Base-by-base conservation (phyloP, 2,888 invertebrate species). In the Oscheius sp. region DNA sequence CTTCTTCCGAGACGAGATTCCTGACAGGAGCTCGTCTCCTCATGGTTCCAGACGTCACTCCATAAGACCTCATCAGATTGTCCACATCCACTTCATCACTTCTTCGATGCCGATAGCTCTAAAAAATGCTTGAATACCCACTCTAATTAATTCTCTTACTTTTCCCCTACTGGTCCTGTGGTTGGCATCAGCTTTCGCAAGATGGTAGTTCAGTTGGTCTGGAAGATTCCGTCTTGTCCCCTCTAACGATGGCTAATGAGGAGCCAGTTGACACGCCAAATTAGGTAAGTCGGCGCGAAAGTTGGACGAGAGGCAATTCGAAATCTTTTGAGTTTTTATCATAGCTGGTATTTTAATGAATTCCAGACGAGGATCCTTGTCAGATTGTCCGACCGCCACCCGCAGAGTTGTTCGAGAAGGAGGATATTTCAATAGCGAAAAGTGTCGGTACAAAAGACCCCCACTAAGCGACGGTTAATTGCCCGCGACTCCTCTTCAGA, bases 401-500 rank as follows among this genome's bases (percentile, higher is more conserved):
- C 59, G 59, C 59, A 10, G 59, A 60, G 59, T 9, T 21, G 29
- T 32, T 60, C 42, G 55, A 29, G 55, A 29, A 29, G 9, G 29
- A 32, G n/a, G 55, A 21, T 21, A 55, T 55, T 55, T 55, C 29
- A 21, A 55, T 55, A 21, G 55, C 21, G 55, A 21, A 21, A 55
- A 9, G 42, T 42, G 42, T 29, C 29, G 59, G 33, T 35, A 60
- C 59, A 60, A 60, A 60, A 35, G 59, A 37, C 59, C 33, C 21
- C n/a, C 58, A 32, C 68, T 55, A 55, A 68, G 29, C 53, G 68
- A 55, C 55, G 68, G 68, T 68, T 68, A 68, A 68, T 68, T 68
- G 68, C 68, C 68, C 68, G 68, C 68, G 55, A 68, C 68, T 68
- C 68, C 68, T 42, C 42, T 68, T 68, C 55, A 68, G 55, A 55